Percentiles rank a stretch among this genome's conserved stretches.
phyloP scores from a whole-genome alignment of 2,888 invertebrate genomes.

The Hyalella azteca region DNA sequence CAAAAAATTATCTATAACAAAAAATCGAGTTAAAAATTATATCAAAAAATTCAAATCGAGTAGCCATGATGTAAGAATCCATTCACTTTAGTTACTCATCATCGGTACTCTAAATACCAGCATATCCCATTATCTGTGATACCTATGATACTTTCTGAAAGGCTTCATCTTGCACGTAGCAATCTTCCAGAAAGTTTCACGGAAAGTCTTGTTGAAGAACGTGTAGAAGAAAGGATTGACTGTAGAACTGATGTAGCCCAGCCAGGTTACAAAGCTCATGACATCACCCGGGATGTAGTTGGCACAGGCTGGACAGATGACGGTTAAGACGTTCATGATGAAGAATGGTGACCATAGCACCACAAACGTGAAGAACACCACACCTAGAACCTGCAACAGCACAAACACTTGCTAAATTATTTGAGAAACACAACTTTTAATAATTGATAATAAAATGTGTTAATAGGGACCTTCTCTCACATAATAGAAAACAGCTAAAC shows the following conservation, averaged over 20 bases:
- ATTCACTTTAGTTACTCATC: too few relatives aligned
- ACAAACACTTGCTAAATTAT: too few relatives aligned
- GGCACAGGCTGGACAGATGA: slow-evolving; percentile 81
- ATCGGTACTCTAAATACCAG: too few relatives aligned
- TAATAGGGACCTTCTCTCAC: too few relatives aligned
- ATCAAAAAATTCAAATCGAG: too few relatives aligned
- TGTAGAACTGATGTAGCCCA: slow-evolving; percentile 92
- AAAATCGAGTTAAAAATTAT: too few relatives aligned
- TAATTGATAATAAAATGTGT: too few relatives aligned
- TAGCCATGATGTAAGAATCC: too few relatives aligned
- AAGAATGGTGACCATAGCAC: slow-evolving; percentile 96
- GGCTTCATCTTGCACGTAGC: slow-evolving; percentile 75
- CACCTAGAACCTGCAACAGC: slow-evolving; percentile 74
- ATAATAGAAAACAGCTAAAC: too few relatives aligned
- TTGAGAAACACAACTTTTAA: too few relatives aligned
- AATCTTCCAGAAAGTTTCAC: slow-evolving; percentile 88
- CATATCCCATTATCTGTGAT: slow-evolving; percentile 25
- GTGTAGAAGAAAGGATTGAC: slow-evolving; percentile 96
- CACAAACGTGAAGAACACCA: slow-evolving; percentile 93
- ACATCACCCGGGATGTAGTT: slow-evolving; percentile 74
- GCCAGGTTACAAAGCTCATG: slow-evolving; percentile 87
- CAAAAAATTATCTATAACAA: too few relatives aligned
- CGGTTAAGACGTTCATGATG: slow-evolving; percentile 83
- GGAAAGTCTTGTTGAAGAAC: slow-evolving; percentile 91
- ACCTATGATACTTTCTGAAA: slow-evolving; percentile 65